phyloP scores from a whole-genome alignment of 2,113 vertebrate species.

The Rhynchomys soricoides region DNA sequence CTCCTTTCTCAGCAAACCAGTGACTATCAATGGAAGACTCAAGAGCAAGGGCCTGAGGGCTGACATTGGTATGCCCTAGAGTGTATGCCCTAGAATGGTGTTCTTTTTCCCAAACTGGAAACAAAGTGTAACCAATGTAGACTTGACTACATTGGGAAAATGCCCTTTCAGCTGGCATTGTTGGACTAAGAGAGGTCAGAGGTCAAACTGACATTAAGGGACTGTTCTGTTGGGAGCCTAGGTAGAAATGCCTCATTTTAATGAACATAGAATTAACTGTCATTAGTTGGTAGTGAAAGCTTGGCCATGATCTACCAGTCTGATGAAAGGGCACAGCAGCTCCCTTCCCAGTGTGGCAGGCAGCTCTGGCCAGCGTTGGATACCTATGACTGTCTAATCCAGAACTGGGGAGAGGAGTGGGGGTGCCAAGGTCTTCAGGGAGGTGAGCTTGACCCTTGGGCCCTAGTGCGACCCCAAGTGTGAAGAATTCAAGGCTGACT shows the following conservation, averaged over 20 bases:
- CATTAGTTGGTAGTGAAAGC: neutral
- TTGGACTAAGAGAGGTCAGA: neutral
- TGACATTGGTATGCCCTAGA: neutral
- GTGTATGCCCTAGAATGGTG: neutral
- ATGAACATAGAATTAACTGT: neutral
- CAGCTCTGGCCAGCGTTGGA: neutral
- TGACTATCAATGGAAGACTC: neutral
- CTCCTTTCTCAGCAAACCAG: neutral
- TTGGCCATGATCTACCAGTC: neutral
- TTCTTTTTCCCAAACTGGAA: neutral
- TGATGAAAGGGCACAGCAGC: neutral
- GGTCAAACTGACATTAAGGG: neutral
- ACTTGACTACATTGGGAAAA: neutral
- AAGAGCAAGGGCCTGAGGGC: neutral
- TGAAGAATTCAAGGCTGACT: neutral
- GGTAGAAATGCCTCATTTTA: neutral
- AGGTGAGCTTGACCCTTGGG: neutral
- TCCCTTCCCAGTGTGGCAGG: neutral
- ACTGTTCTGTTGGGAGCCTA: neutral
- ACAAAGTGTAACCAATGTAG: neutral
- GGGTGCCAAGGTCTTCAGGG: neutral
- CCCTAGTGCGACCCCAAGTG: neutral
- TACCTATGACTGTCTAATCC: neutral
- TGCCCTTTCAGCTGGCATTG: no score
- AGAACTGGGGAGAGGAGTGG: fast-evolving